Evolutionary conservation across 2,113 vertebrate species (phyloP).

Genomic region (Crotalus viridis): DNA sequence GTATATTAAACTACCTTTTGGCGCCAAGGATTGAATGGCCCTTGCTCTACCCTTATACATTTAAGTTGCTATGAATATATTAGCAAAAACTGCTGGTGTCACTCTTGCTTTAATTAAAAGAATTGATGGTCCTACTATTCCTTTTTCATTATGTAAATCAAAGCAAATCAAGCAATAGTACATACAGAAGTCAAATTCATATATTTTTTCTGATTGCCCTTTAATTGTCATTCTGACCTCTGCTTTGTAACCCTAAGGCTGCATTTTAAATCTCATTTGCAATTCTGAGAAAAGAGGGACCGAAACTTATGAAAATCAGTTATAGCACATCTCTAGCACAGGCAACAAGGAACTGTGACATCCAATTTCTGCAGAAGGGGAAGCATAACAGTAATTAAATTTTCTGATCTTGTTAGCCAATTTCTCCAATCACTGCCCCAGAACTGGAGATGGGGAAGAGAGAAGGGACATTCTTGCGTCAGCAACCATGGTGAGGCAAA

Average conservation of each 20-base stretch:
- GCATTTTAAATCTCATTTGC: slow-evolving; percentile 7
- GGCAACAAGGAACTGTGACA: slow-evolving; percentile 74
- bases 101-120: background rate
- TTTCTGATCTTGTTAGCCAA: slow-evolving; percentile 86
- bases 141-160: background rate
- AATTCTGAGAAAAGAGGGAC: slow-evolving; percentile 19
- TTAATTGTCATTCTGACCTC: slow-evolving; percentile 11
- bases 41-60: background rate
- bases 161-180: background rate
- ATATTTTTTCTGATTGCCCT: background rate
- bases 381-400: slow-evolving; percentile 80
- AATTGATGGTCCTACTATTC: background rate
- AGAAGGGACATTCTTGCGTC: slow-evolving; percentile 71
- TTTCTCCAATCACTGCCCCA: slow-evolving; percentile 81
- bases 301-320: slow-evolving; percentile 54
- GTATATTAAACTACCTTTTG: background rate
- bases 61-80: background rate
- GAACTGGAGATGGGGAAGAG: slow-evolving; percentile 72
- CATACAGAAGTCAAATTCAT: rapidly evolving
- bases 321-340: slow-evolving; percentile 49
- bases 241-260: slow-evolving; percentile 9
- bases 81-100: background rate
- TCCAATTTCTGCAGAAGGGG: slow-evolving; percentile 79
- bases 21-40: background rate
- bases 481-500: slow-evolving; percentile 74